Evolutionary conservation across 2,888 invertebrate species (phyloP).

Genomic region (Griposia aprilina): DNA sequence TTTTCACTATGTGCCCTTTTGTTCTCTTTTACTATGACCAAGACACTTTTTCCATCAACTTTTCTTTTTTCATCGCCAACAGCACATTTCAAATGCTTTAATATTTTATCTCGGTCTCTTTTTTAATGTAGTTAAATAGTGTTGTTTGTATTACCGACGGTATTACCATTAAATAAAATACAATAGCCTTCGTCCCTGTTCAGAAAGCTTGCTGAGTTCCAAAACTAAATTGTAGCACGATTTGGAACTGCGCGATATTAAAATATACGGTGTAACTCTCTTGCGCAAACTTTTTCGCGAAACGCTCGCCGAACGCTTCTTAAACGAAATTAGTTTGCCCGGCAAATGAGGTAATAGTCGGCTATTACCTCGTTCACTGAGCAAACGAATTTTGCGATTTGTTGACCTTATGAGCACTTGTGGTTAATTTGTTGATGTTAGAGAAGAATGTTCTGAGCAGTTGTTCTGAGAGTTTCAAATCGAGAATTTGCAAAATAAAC

Average conservation of each 20-base stretch:
- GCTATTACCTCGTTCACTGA: conserved; percentile 49
- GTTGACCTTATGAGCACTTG: conserved; percentile 54
- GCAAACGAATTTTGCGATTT: conserved; percentile 57
- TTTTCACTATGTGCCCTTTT: background rate
- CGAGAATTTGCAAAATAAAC: too few species aligned
- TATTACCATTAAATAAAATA: background rate
- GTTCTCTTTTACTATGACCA: background rate
- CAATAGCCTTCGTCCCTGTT: background rate
- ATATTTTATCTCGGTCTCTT: background rate
- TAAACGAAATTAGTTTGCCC: conserved; percentile 59
- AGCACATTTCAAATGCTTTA: background rate
- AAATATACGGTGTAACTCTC: conserved; percentile 43
- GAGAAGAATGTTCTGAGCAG: background rate
- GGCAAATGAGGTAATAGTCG: conserved; percentile 51
- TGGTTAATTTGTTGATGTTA: conserved; percentile 38
- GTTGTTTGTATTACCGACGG: background rate
- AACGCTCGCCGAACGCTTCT: conserved; percentile 38
- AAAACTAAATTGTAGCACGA: conserved; percentile 12
- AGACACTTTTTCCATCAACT: background rate
- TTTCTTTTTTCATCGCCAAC: too few species aligned
- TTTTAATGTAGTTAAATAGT: background rate
- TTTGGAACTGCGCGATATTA: conserved; percentile 19
- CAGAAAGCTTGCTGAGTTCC: background rate
- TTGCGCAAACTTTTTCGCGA: conserved; percentile 26
- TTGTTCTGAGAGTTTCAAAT: background rate